These are phyloP conservation scores for Leptopilina syphax DNA, from an alignment of 2,888 invertebrate genomes.

Conservation along the genomic window DNA sequence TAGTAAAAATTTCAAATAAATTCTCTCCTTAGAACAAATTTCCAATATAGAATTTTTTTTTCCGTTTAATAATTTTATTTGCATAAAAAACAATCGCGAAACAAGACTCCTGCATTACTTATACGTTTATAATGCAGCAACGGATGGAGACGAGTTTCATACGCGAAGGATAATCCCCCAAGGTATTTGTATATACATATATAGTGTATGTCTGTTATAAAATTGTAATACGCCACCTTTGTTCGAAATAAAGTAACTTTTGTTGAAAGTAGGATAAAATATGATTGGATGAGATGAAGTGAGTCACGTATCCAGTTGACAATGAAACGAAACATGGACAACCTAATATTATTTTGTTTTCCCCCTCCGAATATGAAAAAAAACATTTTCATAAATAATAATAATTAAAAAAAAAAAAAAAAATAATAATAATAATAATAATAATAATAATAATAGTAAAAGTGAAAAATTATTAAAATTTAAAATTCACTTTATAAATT, in stretches of 20 bases:
- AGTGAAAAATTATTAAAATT: no score
- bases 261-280: constrained; percentile 34
- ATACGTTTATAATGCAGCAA: constrained; percentile 35
- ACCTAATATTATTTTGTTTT: constrained; percentile 4
- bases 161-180: constrained; percentile 31
- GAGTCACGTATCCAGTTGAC: constrained; percentile 23
- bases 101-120: constrained; percentile 26
- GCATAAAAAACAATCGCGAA: constrained; percentile 6
- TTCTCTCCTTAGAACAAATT: not conserved
- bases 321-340: constrained; percentile 3
- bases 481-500: no score
- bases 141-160: constrained; percentile 40
- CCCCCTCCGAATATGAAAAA: no score
- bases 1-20: no score
- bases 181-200: not conserved
- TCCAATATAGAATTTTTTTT: not conserved
- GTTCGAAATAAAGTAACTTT: constrained; percentile 51
- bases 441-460: no score
- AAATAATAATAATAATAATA: no score
- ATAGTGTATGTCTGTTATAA: constrained; percentile 60
- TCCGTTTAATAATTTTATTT: not conserved
- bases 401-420: no score
- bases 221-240: constrained; percentile 68
- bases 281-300: constrained; percentile 38
- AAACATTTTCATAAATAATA: no score